These are phyloP conservation scores for Poecilia gillii DNA, from an alignment of 2,797 vertebrate genomes.

Conservation along the genomic window DNA sequence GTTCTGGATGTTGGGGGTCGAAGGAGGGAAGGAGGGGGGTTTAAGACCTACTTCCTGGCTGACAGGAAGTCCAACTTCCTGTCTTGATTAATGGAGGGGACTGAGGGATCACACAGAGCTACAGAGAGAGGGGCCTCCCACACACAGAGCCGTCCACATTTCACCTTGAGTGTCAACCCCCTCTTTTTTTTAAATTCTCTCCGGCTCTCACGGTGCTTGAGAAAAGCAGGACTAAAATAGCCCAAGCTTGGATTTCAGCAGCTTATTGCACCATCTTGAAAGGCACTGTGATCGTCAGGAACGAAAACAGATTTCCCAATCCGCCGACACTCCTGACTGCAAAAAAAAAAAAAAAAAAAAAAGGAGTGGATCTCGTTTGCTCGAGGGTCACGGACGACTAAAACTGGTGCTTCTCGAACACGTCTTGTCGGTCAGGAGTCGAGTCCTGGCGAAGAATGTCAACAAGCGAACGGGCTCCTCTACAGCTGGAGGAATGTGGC, in stretches of 20 bases:
- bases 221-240: constrained; percentile 18
- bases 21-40: constrained; percentile 3
- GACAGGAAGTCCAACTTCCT: constrained; percentile 81
- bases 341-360: too few species aligned
- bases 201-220: constrained; percentile 19
- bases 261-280: constrained; percentile 20
- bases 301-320: constrained; percentile 33
- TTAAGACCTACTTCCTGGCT: constrained; percentile 64
- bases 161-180: constrained; percentile 44
- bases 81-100: constrained; percentile 75
- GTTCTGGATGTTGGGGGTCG: constrained; percentile 11
- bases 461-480: constrained; percentile 55
- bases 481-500: constrained; percentile 37
- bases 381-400: constrained; percentile 61
- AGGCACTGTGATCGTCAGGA: constrained; percentile 1
- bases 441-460: constrained; percentile 68
- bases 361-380: constrained; percentile 42
- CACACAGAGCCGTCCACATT: constrained; percentile 60
- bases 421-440: constrained; percentile 53
- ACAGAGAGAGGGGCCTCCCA: constrained; percentile 57
- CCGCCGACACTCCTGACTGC: neutral
- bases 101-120: constrained; percentile 50
- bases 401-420: constrained; percentile 76
- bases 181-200: neutral
- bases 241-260: constrained; percentile 26